phyloP scores from a whole-genome alignment of 2,888 invertebrate genomes.

The Neelides folsomi region DNA sequence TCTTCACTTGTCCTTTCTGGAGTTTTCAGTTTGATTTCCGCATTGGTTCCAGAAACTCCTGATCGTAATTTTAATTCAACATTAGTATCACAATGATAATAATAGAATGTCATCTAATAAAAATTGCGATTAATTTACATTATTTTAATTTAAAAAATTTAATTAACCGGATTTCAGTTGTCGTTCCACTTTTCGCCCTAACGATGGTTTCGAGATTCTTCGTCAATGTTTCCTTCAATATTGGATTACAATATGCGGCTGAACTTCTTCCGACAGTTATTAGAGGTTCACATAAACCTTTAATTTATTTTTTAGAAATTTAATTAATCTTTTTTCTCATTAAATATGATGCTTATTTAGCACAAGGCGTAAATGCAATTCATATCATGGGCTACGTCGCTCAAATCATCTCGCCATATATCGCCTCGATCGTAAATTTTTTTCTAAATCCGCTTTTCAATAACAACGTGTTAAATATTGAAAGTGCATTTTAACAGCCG shows the following conservation, averaged over 20 bases:
- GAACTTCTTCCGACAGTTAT: conserved; percentile 77
- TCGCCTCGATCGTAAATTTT: conserved; percentile 59
- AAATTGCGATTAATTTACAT: not conserved
- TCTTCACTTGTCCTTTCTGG: conserved; percentile 69
- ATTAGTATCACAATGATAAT: too few species aligned
- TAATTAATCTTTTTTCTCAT: too few species aligned
- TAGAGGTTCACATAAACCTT: conserved; percentile 37
- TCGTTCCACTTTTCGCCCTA: conserved; percentile 35
- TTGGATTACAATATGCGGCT: conserved; percentile 76
- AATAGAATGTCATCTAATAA: not conserved
- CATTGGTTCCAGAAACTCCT: conserved; percentile 51
- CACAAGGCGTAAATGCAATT: conserved; percentile 33
- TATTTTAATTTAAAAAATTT: too few species aligned
- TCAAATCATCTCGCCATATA: conserved; percentile 49
- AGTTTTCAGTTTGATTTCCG: conserved; percentile 63
- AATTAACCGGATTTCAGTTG: conserved; percentile 1
- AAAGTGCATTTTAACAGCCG: too few species aligned
- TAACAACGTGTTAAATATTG: not conserved
- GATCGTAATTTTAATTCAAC: not conserved
- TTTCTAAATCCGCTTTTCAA: not conserved
- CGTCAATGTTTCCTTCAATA: conserved; percentile 79
- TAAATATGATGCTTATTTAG: too few species aligned
- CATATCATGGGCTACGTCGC: conserved; percentile 35
- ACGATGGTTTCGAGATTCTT: conserved; percentile 73
- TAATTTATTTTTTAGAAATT: too few species aligned